Percentiles rank a stretch among this genome's conserved stretches.
Evolutionary conservation across 2,888 invertebrate genomes (phyloP).

Genomic region (Ichneumon xanthorius): DNA sequence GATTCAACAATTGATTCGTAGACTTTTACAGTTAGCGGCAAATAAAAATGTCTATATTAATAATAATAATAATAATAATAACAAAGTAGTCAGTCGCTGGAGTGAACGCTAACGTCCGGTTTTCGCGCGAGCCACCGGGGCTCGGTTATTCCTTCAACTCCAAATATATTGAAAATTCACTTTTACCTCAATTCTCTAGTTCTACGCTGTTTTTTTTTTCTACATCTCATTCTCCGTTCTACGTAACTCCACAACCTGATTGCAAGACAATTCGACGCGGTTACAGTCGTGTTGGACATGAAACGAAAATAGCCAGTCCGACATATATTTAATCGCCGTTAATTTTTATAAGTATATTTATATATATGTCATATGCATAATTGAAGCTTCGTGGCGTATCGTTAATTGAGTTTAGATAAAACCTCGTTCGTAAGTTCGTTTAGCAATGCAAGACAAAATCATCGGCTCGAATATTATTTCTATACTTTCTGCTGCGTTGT

Average conservation of each 20-base stretch:
- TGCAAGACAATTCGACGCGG: slow-evolving; percentile 28
- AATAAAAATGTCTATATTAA: slow-evolving; percentile 15
- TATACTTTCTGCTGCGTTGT: neutral
- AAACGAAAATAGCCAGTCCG: neutral
- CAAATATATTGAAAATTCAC: slow-evolving; percentile 53
- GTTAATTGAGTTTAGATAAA: slow-evolving; percentile 1
- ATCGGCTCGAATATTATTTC: neutral
- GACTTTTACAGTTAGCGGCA: slow-evolving; percentile 35
- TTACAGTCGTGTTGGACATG: slow-evolving; percentile 10
- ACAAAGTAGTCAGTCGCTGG: slow-evolving; percentile 41
- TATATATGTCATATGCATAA: neutral
- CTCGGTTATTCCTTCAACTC: slow-evolving; percentile 41
- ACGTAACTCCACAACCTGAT: slow-evolving; percentile 61
- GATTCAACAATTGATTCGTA: slow-evolving; percentile 55
- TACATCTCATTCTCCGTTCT: slow-evolving; percentile 4
- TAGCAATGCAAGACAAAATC: neutral
- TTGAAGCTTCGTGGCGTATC: neutral
- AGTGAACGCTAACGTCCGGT: slow-evolving; percentile 28
- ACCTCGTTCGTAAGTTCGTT: neutral
- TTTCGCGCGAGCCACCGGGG: slow-evolving; percentile 3
- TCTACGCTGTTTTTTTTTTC: slow-evolving; percentile 39
- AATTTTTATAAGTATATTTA: neutral
- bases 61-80: slow-evolving; percentile 24
- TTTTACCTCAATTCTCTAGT: slow-evolving; percentile 44
- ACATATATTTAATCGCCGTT: slow-evolving; percentile 1